A percentile compares a stretch with the other conserved stretches of the same genome.
phyloP scores from a whole-genome alignment of 2,797 vertebrate species.

The Characodon lateralis region DNA sequence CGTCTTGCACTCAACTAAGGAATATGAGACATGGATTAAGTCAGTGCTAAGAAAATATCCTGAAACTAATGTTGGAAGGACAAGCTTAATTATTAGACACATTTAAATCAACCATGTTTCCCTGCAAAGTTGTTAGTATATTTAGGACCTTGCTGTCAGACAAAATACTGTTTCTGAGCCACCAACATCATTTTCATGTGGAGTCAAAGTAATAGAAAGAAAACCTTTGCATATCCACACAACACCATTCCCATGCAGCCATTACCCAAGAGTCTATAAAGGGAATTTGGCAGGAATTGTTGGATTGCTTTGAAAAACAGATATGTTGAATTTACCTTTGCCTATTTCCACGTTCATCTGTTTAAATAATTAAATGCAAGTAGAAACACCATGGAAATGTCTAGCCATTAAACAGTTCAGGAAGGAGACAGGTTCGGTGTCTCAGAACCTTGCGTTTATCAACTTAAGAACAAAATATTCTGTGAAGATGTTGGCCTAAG shows the following conservation, averaged over 20 bases:
- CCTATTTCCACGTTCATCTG: background rate
- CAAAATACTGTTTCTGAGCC: background rate
- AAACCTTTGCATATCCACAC: background rate
- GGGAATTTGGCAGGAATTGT: background rate
- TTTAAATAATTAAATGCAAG: background rate
- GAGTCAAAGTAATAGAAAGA: background rate
- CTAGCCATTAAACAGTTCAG: background rate
- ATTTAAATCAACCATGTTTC: background rate
- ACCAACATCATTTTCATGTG: background rate
- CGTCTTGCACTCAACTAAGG: constrained; percentile 1
- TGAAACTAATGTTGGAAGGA: background rate
- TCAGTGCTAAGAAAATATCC: background rate
- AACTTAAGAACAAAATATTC: background rate
- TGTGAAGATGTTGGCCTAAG: background rate
- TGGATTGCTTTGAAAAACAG: background rate
- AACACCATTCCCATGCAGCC: background rate
- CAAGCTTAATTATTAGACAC: background rate
- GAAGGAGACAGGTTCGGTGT: background rate
- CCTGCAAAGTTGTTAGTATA: background rate
- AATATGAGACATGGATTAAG: background rate
- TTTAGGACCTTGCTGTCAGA: background rate
- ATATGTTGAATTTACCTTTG: background rate
- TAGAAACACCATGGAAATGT: background rate
- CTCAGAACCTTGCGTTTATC: background rate
- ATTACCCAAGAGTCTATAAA: background rate